Percentiles rank a stretch among this genome's conserved stretches.
These are phyloP conservation scores for Salmo trutta DNA, from an alignment of 2,797 vertebrate genomes.

Conservation along the genomic window DNA sequence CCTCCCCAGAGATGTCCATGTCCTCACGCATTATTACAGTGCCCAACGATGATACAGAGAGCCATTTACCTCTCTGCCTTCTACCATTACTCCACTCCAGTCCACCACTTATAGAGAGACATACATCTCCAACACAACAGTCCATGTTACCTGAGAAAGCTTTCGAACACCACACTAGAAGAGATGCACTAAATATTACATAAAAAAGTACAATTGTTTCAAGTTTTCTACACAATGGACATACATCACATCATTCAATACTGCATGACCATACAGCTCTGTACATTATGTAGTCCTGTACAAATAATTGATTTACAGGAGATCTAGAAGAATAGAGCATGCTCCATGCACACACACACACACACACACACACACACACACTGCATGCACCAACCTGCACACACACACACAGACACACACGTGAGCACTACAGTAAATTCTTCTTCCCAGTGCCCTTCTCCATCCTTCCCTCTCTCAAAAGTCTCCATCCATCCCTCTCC, in stretches of 20 bases:
- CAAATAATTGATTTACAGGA: too few species aligned
- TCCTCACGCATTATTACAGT: slow-evolving; percentile 38
- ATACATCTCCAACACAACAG: slow-evolving; percentile 2
- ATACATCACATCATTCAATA: slow-evolving; percentile 38
- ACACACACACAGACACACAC: too few species aligned
- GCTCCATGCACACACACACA: not conserved
- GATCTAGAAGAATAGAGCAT: not conserved
- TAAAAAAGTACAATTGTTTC: not conserved
- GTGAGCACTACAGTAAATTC: not conserved
- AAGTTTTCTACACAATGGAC: slow-evolving; percentile 38
- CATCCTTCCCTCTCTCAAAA: not conserved
- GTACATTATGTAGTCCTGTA: too few species aligned
- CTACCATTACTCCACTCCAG: slow-evolving; percentile 8
- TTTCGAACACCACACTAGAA: not conserved
- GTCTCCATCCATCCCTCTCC: slow-evolving; percentile 3
- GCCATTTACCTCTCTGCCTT: slow-evolving; percentile 12
- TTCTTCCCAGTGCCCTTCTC: not conserved
- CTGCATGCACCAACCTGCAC: not conserved
- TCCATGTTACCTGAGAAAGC: slow-evolving; percentile 6
- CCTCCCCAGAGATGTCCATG: slow-evolving; percentile 10
- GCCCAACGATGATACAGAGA: slow-evolving; percentile 23
- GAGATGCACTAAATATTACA: not conserved
- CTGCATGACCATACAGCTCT: slow-evolving; percentile 13
- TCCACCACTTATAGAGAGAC: not conserved
- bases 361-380: too few species aligned